Evolutionary conservation across 2,797 vertebrate species (phyloP), one percentile per base, ranked within the genome.

Genomic region (Lacerta viridis): DNA sequence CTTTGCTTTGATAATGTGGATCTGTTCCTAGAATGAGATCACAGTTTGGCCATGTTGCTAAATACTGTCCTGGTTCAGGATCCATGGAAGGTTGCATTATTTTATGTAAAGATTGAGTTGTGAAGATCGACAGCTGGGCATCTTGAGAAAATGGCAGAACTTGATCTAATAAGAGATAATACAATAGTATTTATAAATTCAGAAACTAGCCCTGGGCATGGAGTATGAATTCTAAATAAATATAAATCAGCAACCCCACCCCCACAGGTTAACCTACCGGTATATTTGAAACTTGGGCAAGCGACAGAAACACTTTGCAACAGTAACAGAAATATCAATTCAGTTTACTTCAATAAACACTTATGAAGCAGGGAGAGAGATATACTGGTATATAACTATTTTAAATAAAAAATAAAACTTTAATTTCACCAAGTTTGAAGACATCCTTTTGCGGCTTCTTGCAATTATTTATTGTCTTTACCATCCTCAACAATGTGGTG

Each of bases 11-110:
- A 66, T 94, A 95, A 17, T 72, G 23, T 41, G 81, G 46, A 77
- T 96, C 95, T 83, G 29, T 88, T 90, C 93, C 95, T 82, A 97
- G 93, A 75, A 96, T 93, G 7, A 94, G 41, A n/a, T 96, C 89
- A 88, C 88, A 90, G 0, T 94, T 85, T 76, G 94, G 90, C 93
- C 94, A 93, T 39, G 4, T 77, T 27, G 61, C 69, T 43, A 88
- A 50, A 46, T 50, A 50, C 6, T 25, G 6, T 43, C 91, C 89
- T 87, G n/a, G 41, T 8, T 86, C 36, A 90, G 59, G 61, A 91
- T 92, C 68, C 5, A 23, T 84, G 27, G 79, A 77, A 71, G 85
- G 89, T 50, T 91, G 43, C 43, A 78, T 79, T 84, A 36, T 69
- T 80, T 93, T 83, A 88, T 87, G 41, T 23, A 90, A 76, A 79